phyloP scores from a whole-genome alignment of 2,797 vertebrate genomes.

The Argya squamiceps region DNA sequence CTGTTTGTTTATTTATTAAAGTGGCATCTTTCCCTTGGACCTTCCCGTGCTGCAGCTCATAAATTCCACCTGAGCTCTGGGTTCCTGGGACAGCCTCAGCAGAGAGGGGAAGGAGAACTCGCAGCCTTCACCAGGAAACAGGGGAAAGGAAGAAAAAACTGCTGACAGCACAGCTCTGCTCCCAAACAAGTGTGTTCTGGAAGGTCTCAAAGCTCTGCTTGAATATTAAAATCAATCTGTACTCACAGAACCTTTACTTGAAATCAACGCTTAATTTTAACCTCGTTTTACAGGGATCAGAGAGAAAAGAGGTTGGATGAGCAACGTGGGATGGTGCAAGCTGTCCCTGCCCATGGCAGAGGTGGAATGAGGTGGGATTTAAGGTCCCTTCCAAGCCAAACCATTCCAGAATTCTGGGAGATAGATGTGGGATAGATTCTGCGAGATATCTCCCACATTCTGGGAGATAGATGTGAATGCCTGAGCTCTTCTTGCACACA shows the following conservation, averaged over 20 bases:
- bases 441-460: no score
- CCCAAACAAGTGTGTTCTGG: background rate
- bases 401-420: background rate
- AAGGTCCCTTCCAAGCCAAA: background rate
- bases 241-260: background rate
- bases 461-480: no score
- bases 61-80: background rate
- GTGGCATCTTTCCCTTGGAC: background rate
- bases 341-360: background rate
- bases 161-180: background rate
- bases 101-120: background rate
- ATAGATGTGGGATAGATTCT: background rate
- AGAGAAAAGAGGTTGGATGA: background rate
- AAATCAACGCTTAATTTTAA: background rate
- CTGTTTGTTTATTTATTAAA: background rate
- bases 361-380: background rate
- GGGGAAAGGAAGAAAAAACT: background rate
- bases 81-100: background rate
- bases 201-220: background rate
- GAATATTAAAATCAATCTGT: background rate
- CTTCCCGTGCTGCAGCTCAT: background rate
- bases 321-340: background rate
- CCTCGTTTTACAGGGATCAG: background rate
- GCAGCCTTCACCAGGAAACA: background rate
- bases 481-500: accelerated